Base-by-base conservation (phyloP, 2,888 invertebrate genomes). In the Acleris sparsana region DNA sequence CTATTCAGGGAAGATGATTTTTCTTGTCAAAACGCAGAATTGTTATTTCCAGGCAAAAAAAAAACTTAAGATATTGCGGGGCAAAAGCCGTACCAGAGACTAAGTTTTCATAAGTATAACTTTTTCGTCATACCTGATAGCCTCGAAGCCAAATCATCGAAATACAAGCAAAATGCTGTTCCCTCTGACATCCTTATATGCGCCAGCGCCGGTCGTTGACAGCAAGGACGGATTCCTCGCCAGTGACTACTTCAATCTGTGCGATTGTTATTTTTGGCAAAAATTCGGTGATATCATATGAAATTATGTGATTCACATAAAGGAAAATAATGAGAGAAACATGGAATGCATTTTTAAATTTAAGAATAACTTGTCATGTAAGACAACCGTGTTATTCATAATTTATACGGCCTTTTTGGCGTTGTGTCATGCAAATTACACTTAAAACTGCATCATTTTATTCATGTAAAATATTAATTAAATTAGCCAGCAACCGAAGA, bases 281-380 rank as follows among this genome's bases (percentile, higher is more conserved):
- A 58, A 64, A 53, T 53, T 51, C 60, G 29, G 64, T 55, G 60
- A 65, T 65, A 65, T 65, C 64, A 59, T 53, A 64, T 49, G 33
- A 55, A 59, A 49, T 58, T 63, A 63, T 59, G 59, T 64, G 64
- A 65, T 55, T 65, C 64, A 60, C 60, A 46, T 53, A 11, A 48
- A 39, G 63, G 20, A 55, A 65, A 64, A 58, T 63, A 48, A 64
- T 53, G 53, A 46, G 46, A 29, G 59, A 25, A 29, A 48, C 52
- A 58, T 53, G 63, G 53, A 25, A 22, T n/a, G 64, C 39, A 59
- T 48, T 53, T 25, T 65, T 64, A 7, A 29, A 18, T 55, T 65
- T 43, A 51, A 25, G 60, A 60, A 48, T 5, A 53, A 43, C 18
- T 52, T 46, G 22, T 49, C 22, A 49, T 49, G 43, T 13, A 17